A percentile compares a stretch with the other conserved stretches of the same genome.
These are phyloP conservation scores for Petrosia ficiformis DNA, from an alignment of 37 sponge, comb jelly and placozoan genomes.

Conservation along the genomic window DNA sequence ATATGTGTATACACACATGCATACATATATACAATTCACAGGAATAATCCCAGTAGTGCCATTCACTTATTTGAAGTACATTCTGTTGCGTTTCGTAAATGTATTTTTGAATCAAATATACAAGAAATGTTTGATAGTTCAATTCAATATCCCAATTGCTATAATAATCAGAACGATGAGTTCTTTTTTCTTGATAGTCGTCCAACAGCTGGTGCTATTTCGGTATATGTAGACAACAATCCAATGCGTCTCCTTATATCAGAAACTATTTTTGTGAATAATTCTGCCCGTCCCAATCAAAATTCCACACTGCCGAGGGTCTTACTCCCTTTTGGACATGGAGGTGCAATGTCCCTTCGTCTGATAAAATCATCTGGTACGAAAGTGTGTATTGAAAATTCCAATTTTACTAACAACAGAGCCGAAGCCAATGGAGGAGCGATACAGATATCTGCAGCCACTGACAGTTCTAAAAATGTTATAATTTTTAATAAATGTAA, in stretches of 20 bases:
- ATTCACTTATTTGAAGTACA: neutral
- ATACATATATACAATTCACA: neutral
- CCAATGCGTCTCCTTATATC: conserved; percentile 1
- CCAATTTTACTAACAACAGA: conserved; percentile 31
- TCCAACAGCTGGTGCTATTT: conserved; percentile 46
- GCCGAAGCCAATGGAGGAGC: conserved; percentile 59
- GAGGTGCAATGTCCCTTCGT: conserved; percentile 44
- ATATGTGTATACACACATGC: neutral
- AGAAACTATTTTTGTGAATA: conserved; percentile 20
- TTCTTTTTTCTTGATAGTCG: conserved; percentile 21
- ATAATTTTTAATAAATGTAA: conserved; percentile 12
- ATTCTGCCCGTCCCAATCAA: conserved; percentile 4
- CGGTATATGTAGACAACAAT: conserved; percentile 14
- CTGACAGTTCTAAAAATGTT: neutral
- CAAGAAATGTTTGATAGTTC: neutral
- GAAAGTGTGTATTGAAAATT: conserved; percentile 25
- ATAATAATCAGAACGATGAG: neutral
- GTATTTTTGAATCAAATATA: neutral
- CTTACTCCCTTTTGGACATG: conserved; percentile 35
- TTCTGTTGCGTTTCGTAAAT: conserved; percentile 2
- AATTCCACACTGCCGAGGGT: neutral
- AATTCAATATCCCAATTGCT: neutral
- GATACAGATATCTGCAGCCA: conserved; percentile 29
- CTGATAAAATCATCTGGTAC: conserved; percentile 8
- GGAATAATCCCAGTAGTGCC: conserved; percentile 2